Base-by-base conservation (phyloP, 2,797 vertebrate species). In the Chaenodraco wilsoni region DNA sequence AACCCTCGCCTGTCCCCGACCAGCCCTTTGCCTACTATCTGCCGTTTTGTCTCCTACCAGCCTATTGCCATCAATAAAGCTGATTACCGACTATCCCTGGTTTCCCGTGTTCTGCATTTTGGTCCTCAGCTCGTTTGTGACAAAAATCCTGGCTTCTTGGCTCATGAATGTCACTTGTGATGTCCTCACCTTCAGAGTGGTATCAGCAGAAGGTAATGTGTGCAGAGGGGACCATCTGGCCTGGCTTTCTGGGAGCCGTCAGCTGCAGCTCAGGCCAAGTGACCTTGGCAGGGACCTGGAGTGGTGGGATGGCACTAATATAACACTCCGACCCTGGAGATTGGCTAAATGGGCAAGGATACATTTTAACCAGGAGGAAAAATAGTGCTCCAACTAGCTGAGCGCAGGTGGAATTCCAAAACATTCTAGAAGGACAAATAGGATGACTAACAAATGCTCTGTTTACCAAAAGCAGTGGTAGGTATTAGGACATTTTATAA, bases 141-240 rank as follows among this genome's bases (percentile, higher is more conserved):
- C n/a, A n/a, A n/a, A n/a, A n/a, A 78, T 21, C 65, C 19, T 5
- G 56, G 55, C 69, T 46, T 52, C 62, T 66, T 63, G 55, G 78
- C 69, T 70, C 68, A 52, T 79, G 70, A 88, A 88, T 88, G 85
- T 91, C 88, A 92, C 85, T 76, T 80, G 82, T 81, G 82, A 75
- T 84, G 83, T 88, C 88, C 85, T 94, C 85, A 90, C 90, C 90
- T 94, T 93, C 90, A 89, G 79, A 87, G 77, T 76, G 77, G 77
- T 74, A 78, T 84, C 78, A 82, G 75, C 62, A 78, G 61, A 88
- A 84, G 87, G 83, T 80, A 88, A 91, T 76, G 83, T 86, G 83
- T 84, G 77, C 82, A 84, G 84, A 84, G 86, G 86, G 80, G 83
- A 90, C 93, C 93, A 94, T 95, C 92, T 94, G 94, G 88, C 91